Evolutionary conservation across 2,888 invertebrate species (phyloP), one percentile per base, ranked within the genome.

Genomic region (Diaperis boleti): DNA sequence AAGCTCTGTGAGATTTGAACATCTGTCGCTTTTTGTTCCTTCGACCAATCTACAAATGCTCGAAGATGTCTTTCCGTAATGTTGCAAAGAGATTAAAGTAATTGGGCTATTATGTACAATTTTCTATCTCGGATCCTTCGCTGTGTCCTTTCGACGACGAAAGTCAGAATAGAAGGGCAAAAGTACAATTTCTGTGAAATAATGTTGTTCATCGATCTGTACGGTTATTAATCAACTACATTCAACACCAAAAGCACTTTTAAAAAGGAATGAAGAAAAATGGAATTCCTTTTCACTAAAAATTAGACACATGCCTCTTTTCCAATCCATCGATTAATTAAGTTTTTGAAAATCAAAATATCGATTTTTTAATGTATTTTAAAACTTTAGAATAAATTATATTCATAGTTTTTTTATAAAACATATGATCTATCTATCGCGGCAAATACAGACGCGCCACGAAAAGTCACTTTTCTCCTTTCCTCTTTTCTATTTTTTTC

Each of bases 71-170:
- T 17, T 2, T 5, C 15, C 13, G 39, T 39, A 14, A 39, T 45
- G 26, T 45, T 45, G 45, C 14, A 50, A 50, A 50, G 18, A 52
- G 37, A 35, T 37, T 52, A 52, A 52, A 37, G 35, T 52, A 52
- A 52, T 52, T 35, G 33, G 22, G 37, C 37, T 52, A 52, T 52
- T 52, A 52, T 52, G 52, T 52, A 20, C 17, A 17, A 37, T 35
- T 52, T 52, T 18, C 22, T 8, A 17, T 10, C 8, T n/a, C 22
- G 15, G 35, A 31, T 22, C 6, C 29, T 35, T 50, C 6, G 17
- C 1, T 3, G 33, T 33, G 5, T 49, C 31, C 11, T 15, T 17
- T 33, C 33, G 8, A 26, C n/a, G n/a, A n/a, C n/a, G n/a, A n/a
- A n/a, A n/a, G n/a, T n/a, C n/a, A n/a, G n/a, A n/a, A n/a, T n/a